These are phyloP conservation scores for Stenurella melanura DNA, from an alignment of 2,888 invertebrate genomes.

Conservation along the genomic window DNA sequence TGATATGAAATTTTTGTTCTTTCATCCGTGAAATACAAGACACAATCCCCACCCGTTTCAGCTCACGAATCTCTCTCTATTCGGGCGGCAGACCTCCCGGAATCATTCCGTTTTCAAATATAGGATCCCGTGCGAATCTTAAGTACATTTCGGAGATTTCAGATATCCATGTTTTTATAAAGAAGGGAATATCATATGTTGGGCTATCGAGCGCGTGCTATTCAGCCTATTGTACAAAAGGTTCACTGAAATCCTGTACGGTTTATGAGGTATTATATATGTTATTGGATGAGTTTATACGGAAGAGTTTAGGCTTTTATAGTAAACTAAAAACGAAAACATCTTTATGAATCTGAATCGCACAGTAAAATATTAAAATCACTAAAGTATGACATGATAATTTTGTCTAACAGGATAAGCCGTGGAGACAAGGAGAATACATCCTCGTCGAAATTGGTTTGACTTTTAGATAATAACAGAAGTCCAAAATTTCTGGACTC, in stretches of 20 bases:
- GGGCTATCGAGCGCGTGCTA: slow-evolving; percentile 28
- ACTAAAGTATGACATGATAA: background rate
- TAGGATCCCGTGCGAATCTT: slow-evolving; percentile 37
- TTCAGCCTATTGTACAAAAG: slow-evolving; percentile 39
- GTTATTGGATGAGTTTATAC: slow-evolving; percentile 35
- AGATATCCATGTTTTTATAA: slow-evolving; percentile 43
- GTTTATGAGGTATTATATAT: slow-evolving; percentile 40
- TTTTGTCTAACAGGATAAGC: no score
- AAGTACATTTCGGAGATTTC: slow-evolving; percentile 41
- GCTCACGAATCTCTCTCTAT: slow-evolving; percentile 6
- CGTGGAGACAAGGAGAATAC: no score
- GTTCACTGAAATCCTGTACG: slow-evolving; percentile 36
- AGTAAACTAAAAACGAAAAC: slow-evolving; percentile 21
- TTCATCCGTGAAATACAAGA: slow-evolving; percentile 67
- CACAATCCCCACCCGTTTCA: slow-evolving; percentile 50
- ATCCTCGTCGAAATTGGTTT: no score
- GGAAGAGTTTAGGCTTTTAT: slow-evolving; percentile 16
- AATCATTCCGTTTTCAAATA: slow-evolving; percentile 40
- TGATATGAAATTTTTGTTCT: slow-evolving; percentile 71
- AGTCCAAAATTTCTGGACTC: no score
- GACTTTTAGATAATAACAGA: no score
- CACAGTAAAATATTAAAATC: background rate
- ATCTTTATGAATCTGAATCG: background rate
- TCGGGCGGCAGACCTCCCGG: slow-evolving; percentile 5
- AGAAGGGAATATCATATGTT: slow-evolving; percentile 34